phyloP scores from a whole-genome alignment of 2,113 vertebrate species.

The Centrocercus urophasianus region DNA sequence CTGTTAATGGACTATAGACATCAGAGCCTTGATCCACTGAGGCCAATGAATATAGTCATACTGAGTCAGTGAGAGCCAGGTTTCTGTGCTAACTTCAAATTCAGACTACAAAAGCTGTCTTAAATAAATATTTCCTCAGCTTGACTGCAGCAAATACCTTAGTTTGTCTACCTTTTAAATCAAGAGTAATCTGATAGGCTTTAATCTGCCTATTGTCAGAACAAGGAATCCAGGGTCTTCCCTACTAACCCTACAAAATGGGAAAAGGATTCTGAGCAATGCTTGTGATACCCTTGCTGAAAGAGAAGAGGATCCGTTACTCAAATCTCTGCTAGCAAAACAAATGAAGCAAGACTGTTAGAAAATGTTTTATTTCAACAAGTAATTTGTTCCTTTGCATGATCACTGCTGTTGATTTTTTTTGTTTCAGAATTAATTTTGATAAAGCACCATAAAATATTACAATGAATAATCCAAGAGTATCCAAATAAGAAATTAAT shows the following conservation, averaged over 20 bases:
- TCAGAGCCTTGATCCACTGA: not conserved
- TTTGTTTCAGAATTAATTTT: constrained; percentile 37
- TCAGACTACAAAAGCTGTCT: not conserved
- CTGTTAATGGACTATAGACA: not conserved
- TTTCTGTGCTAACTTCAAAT: not conserved
- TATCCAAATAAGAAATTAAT: not conserved
- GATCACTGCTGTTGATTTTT: not conserved
- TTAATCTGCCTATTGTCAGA: not conserved
- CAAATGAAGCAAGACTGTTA: not conserved
- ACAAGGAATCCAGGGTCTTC: not conserved
- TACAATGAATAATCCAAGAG: not conserved
- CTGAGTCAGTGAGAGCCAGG: rapidly evolving
- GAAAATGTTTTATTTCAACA: not conserved
- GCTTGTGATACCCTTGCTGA: not conserved
- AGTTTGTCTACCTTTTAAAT: not conserved
- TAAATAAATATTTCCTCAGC: not conserved
- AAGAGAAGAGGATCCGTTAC: not conserved
- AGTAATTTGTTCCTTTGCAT: not conserved
- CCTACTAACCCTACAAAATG: not conserved
- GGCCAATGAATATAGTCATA: not conserved
- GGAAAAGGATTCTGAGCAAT: not conserved
- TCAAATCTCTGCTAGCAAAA: not conserved
- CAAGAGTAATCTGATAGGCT: not conserved
- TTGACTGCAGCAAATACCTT: not conserved
- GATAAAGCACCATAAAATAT: not conserved